A percentile compares a stretch with the other conserved stretches of the same genome.
Evolutionary conservation across 2,888 invertebrate genomes (phyloP).

Genomic region (Drosophila prostipennis): DNA sequence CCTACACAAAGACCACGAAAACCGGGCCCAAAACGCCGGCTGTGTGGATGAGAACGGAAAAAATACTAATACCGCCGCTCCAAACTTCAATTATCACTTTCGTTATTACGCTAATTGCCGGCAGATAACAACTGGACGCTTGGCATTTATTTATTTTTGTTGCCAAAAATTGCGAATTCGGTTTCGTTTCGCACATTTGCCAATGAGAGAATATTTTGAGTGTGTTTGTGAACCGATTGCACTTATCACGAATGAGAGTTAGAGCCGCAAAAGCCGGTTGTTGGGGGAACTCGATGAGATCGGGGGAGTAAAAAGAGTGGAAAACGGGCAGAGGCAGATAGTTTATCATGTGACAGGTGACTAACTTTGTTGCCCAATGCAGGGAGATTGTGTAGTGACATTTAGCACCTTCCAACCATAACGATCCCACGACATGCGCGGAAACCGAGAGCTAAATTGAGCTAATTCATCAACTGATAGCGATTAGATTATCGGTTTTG

Average conservation of each 20-base stretch:
- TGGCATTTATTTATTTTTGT: slow-evolving; percentile 6
- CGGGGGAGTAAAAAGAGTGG: not conserved
- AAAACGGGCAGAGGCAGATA: not conserved
- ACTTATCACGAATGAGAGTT: slow-evolving; percentile 45
- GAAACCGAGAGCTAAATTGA: slow-evolving; percentile 1
- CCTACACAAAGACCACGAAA: slow-evolving; percentile 14
- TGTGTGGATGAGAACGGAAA: slow-evolving; percentile 25
- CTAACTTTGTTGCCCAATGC: slow-evolving; percentile 38
- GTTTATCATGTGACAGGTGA: slow-evolving; percentile 43
- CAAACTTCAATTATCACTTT: slow-evolving; percentile 76
- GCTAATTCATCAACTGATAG: slow-evolving; percentile 6
- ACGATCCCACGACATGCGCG: slow-evolving; percentile 10
- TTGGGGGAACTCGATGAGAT: slow-evolving; percentile 4
- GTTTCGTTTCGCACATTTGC: slow-evolving; percentile 19
- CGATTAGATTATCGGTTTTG: slow-evolving; percentile 27
- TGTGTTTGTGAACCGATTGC: slow-evolving; percentile 22
- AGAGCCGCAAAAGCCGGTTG: slow-evolving; percentile 46
- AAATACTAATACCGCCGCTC: slow-evolving; percentile 30
- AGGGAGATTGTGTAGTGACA: slow-evolving; percentile 18
- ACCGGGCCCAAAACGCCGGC: slow-evolving; percentile 36
- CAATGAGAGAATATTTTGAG: not conserved
- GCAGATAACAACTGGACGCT: slow-evolving; percentile 39
- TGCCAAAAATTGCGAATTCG: slow-evolving; percentile 15
- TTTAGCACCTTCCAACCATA: slow-evolving; percentile 26
- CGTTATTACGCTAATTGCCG: slow-evolving; percentile 68